phyloP scores from a whole-genome alignment of 2,888 invertebrate species.

The Heliconius ismenius region DNA sequence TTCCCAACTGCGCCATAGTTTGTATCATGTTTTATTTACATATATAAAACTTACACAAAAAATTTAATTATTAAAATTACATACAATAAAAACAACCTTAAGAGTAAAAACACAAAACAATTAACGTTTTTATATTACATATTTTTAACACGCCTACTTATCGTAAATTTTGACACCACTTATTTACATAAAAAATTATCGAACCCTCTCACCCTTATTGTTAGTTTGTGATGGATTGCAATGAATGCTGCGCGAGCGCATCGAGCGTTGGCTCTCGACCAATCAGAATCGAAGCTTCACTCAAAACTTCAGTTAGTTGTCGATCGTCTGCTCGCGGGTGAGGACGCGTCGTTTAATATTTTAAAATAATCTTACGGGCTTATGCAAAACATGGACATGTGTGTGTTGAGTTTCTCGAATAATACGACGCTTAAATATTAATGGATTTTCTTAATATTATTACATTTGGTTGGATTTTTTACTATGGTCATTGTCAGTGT shows the following conservation, averaged over 20 bases:
- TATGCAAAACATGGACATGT: conserved; percentile 60
- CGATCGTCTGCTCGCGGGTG: conserved; percentile 54
- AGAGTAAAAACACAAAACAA: conserved; percentile 12
- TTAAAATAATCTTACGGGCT: conserved; percentile 26
- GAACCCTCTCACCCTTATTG: conserved; percentile 39
- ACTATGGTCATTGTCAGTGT: conserved; percentile 80
- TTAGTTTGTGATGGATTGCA: conserved; percentile 36
- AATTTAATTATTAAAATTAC: not conserved
- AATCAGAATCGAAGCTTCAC: conserved; percentile 54
- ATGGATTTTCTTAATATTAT: conserved; percentile 58
- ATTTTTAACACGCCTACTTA: conserved; percentile 33
- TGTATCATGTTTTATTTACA: not conserved
- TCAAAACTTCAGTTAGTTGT: conserved; percentile 64
- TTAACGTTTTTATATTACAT: conserved; percentile 1
- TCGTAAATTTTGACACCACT: conserved; percentile 37
- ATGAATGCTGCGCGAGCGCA: conserved; percentile 43
- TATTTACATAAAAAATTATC: conserved; percentile 38
- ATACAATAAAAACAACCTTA: not conserved
- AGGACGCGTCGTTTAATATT: conserved; percentile 52
- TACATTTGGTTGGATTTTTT: conserved; percentile 65
- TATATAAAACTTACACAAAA: not conserved
- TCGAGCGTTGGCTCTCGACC: conserved; percentile 44
- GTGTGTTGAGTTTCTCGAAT: conserved; percentile 66
- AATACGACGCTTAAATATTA: conserved; percentile 56
- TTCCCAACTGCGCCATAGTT: no score